These are phyloP conservation scores for Cotesia glomerata DNA, from an alignment of 1,140 invertebrate genomes.

Conservation along the genomic window DNA sequence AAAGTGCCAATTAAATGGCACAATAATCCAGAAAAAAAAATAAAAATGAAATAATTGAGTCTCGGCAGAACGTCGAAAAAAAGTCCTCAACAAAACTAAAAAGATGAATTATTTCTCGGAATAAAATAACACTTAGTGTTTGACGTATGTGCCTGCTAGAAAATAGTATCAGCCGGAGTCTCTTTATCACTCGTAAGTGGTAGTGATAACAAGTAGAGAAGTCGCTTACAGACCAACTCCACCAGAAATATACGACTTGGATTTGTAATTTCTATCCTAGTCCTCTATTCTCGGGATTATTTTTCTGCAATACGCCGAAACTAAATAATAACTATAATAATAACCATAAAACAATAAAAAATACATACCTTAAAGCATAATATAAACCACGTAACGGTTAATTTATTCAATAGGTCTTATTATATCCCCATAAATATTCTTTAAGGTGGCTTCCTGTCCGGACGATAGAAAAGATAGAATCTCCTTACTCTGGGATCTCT, in stretches of 20 bases:
- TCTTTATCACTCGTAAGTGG: background rate
- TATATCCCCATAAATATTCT: background rate
- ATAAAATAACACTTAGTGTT: background rate
- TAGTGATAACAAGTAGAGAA: conserved; percentile 4
- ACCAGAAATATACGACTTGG: background rate
- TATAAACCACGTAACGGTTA: too few species aligned
- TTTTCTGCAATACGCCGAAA: background rate
- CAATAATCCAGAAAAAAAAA: too few species aligned
- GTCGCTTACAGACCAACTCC: conserved; percentile 9
- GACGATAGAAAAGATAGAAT: background rate
- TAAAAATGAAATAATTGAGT: too few species aligned
- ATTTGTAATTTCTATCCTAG: conserved; percentile 9
- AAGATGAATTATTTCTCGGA: too few species aligned
- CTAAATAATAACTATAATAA: too few species aligned
- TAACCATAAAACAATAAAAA: too few species aligned
- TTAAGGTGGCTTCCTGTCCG: background rate
- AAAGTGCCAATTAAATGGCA: too few species aligned
- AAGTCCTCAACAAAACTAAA: too few species aligned
- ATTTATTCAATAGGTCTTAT: too few species aligned
- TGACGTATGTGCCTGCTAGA: background rate
- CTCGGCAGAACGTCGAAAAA: too few species aligned
- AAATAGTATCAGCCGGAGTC: background rate
- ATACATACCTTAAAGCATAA: too few species aligned
- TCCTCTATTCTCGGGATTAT: background rate
- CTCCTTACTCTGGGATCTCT: background rate